Evolutionary conservation across 2,888 invertebrate genomes (phyloP).

Genomic region (Siphlonurus alternatus): DNA sequence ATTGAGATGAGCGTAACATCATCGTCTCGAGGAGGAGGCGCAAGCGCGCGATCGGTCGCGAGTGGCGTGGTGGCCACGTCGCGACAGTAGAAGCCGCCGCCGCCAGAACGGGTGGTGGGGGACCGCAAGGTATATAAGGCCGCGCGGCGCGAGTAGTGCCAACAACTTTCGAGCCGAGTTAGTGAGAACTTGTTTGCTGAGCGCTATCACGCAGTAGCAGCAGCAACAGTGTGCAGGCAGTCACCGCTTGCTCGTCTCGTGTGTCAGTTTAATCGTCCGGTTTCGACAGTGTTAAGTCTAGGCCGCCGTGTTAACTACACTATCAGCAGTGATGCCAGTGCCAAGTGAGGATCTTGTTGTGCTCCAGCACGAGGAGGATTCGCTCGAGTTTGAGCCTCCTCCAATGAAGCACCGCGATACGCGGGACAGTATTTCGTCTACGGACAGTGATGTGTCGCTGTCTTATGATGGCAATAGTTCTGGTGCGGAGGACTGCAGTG

Average conservation of each 20-base stretch:
- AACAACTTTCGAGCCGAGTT: neutral
- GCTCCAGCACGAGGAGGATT: slow-evolving; percentile 5
- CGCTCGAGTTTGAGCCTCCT: slow-evolving; percentile 22
- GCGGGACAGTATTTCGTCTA: slow-evolving; percentile 40
- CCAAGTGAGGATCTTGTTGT: slow-evolving; percentile 9
- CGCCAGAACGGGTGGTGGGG: neutral
- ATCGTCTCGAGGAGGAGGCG: neutral
- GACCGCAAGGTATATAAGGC: slow-evolving; percentile 1
- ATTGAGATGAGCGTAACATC: neutral
- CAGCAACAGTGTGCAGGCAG: slow-evolving; percentile 1
- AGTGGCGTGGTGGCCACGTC: neutral
- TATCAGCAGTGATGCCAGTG: slow-evolving; percentile 7
- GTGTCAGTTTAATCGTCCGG: neutral
- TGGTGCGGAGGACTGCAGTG: slow-evolving; percentile 14
- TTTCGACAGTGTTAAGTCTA: neutral
- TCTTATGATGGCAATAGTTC: slow-evolving; percentile 32
- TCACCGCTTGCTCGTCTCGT: neutral
- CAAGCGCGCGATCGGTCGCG: neutral
- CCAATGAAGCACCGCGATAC: slow-evolving; percentile 36
- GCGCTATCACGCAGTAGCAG: neutral
- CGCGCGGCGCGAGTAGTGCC: neutral
- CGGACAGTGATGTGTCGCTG: slow-evolving; percentile 40
- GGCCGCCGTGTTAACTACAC: neutral
- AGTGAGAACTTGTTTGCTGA: neutral
- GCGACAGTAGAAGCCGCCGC: neutral